A percentile compares a stretch with the other conserved stretches of the same genome.
Conservation (phyloP, 2,797 vertebrate species). For the Pterois miles region DNA sequence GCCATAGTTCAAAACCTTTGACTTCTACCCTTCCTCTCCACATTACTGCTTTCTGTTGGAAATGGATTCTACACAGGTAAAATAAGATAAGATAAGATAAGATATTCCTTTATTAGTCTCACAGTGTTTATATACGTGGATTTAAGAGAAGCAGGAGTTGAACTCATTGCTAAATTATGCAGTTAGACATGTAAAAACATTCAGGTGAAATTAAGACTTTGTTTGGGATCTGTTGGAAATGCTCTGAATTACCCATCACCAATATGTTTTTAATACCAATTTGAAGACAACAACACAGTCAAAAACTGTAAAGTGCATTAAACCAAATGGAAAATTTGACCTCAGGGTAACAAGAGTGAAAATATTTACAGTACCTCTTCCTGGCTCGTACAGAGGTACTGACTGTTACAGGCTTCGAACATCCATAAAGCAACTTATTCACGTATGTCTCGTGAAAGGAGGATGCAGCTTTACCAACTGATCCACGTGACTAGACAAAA, state of each 20-base stretch:
- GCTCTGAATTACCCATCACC: not conserved
- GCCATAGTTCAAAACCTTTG: slow-evolving; percentile 61
- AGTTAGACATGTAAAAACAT: not conserved
- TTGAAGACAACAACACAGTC: not conserved
- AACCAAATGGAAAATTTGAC: slow-evolving; percentile 22
- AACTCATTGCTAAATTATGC: not conserved
- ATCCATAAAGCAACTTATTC: not conserved
- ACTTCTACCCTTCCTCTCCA: slow-evolving; percentile 39
- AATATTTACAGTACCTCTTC: slow-evolving; percentile 21
- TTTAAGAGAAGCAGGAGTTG: slow-evolving; percentile 20
- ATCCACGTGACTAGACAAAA: not conserved
- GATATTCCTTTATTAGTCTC: no score
- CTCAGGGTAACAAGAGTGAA: slow-evolving; percentile 6
- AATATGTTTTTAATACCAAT: not conserved
- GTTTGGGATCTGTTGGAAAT: not conserved
- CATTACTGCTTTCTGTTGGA: slow-evolving; percentile 34
- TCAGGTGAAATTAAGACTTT: not conserved
- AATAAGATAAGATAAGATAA: no score
- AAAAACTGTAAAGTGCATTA: not conserved
- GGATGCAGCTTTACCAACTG: not conserved
- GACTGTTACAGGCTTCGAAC: slow-evolving; percentile 12
- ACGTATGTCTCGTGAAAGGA: not conserved
- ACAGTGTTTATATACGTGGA: not conserved
- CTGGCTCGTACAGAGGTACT: not conserved
- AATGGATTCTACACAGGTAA: slow-evolving; percentile 15